A percentile compares a stretch with the other conserved stretches of the same genome.
These are phyloP conservation scores for Toxotes lorentzi DNA, from an alignment of 2,797 vertebrate genomes.

Conservation along the genomic window DNA sequence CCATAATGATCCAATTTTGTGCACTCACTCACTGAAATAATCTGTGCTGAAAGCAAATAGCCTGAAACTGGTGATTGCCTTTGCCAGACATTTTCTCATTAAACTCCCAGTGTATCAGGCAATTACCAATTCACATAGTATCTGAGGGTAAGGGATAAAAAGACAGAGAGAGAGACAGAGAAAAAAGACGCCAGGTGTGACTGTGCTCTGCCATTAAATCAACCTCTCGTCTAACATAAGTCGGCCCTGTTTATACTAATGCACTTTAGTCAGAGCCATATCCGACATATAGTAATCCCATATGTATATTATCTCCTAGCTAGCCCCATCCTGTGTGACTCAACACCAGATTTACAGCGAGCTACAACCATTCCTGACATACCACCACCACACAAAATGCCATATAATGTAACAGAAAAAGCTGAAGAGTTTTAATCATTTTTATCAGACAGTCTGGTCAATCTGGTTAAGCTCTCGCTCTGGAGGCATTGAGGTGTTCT, in stretches of 20 bases:
- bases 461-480: slow-evolving; percentile 43
- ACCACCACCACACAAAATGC: slow-evolving; percentile 14
- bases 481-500: slow-evolving; percentile 27
- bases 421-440: slow-evolving; percentile 12
- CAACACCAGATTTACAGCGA: slow-evolving; percentile 43
- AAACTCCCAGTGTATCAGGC: slow-evolving; percentile 62
- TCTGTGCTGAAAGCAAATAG: slow-evolving; percentile 67
- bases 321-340: slow-evolving; percentile 15
- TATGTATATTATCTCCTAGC: slow-evolving; percentile 37
- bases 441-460: slow-evolving; percentile 14
- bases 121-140: slow-evolving; percentile 60
- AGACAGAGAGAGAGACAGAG: slow-evolving; percentile 5
- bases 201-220: slow-evolving; percentile 29
- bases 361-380: slow-evolving; percentile 39
- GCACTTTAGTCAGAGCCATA: slow-evolving; percentile 29
- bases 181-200: slow-evolving; percentile 26
- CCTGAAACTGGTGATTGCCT: slow-evolving; percentile 67
- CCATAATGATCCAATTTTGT: slow-evolving; percentile 73
- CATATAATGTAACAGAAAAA: slow-evolving; percentile 33
- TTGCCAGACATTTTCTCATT: slow-evolving; percentile 74
- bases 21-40: slow-evolving; percentile 70
- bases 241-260: slow-evolving; percentile 50
- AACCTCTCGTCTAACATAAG: slow-evolving; percentile 21
- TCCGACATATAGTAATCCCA: slow-evolving; percentile 54
- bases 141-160: slow-evolving; percentile 47